Conservation (phyloP, 2,113 vertebrate species). For the Todiramphus chloris region DNA sequence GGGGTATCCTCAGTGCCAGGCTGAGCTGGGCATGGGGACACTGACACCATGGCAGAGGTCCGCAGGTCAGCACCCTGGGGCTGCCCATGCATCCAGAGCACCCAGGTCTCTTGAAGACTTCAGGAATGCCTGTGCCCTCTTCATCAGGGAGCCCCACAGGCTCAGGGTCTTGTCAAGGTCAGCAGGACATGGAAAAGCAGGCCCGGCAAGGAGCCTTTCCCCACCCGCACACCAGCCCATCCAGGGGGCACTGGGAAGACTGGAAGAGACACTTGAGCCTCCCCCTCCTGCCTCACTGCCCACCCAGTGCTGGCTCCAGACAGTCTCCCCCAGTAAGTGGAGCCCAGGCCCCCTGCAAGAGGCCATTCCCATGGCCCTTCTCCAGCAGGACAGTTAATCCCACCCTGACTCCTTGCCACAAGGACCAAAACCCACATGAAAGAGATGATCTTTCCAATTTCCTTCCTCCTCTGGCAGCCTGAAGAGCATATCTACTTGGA, state of each 20-base stretch:
- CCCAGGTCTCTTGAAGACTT: not conserved
- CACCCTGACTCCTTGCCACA: not conserved
- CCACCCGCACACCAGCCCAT: not conserved
- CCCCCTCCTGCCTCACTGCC: not conserved
- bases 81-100: not conserved
- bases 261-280: rapidly evolving
- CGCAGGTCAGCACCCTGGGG: rapidly evolving
- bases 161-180: too few species aligned
- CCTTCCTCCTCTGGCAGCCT: not conserved
- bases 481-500: not conserved
- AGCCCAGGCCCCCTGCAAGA: not conserved
- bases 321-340: rapidly evolving
- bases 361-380: not conserved
- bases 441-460: not conserved
- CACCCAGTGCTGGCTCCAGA: not conserved
- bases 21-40: not conserved
- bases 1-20: rapidly evolving
- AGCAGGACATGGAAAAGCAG: not conserved
- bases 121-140: rapidly evolving
- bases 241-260: not conserved
- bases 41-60: rapidly evolving
- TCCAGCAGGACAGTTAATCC: constrained; percentile 38
- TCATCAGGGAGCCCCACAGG: not conserved
- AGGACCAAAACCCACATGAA: constrained; percentile 38
- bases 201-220: not conserved